Conservation (phyloP, 2,113 vertebrate species). For the Pygoscelis adeliae region DNA sequence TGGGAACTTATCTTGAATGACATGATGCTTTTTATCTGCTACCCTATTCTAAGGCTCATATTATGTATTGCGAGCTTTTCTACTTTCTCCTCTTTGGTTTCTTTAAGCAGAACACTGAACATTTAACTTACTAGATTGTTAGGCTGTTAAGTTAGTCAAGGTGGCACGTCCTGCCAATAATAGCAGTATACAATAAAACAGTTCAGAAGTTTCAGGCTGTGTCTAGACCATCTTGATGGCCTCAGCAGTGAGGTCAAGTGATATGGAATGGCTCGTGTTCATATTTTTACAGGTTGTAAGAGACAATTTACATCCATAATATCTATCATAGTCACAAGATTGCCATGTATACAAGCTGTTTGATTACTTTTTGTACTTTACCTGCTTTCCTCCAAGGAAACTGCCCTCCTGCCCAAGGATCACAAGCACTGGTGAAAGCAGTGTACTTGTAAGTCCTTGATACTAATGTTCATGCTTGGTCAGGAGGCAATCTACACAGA, state of each 20-base stretch:
- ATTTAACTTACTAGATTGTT: neutral
- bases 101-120: neutral
- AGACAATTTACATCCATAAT: neutral
- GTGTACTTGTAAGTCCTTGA: neutral
- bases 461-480: neutral
- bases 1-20: neutral
- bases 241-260: neutral
- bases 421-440: neutral
- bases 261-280: rapidly evolving
- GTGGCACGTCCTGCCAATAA: neutral
- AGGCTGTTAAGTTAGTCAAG: neutral
- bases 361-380: neutral
- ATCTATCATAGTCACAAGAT: neutral
- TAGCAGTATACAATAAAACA: neutral
- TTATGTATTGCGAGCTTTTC: neutral
- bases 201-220: neutral
- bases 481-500: neutral
- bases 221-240: neutral
- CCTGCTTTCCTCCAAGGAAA: neutral
- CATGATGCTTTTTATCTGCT: neutral
- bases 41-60: neutral
- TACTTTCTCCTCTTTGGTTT: neutral
- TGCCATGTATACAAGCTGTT: neutral
- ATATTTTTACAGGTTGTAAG: neutral
- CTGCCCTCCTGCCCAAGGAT: neutral